Evolutionary conservation across 37 sponge, comb jelly and placozoan species (phyloP).

Genomic region (Dysidea cf. avara): DNA sequence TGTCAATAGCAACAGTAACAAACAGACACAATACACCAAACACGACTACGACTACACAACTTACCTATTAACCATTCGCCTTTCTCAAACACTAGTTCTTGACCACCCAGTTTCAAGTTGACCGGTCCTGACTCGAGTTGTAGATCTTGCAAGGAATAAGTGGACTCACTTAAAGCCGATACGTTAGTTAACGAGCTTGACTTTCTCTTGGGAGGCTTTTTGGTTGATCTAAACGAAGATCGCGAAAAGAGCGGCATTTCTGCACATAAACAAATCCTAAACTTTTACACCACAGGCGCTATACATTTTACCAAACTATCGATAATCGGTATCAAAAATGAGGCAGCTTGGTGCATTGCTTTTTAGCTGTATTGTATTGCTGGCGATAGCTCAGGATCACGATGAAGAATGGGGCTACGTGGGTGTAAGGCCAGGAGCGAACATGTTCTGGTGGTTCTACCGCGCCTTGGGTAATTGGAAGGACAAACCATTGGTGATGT

Average conservation of each 20-base stretch:
- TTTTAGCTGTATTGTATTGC: too few species aligned
- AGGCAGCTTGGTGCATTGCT: too few species aligned
- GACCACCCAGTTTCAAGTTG: slow-evolving; percentile 66
- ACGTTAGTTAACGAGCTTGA: slow-evolving; percentile 73
- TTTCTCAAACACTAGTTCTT: slow-evolving; percentile 68
- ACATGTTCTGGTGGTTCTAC: slow-evolving; percentile 95
- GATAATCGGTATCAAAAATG: too few species aligned
- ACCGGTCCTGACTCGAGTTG: slow-evolving; percentile 51
- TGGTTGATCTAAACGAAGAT: slow-evolving; percentile 64
- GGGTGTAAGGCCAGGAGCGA: slow-evolving; percentile 61
- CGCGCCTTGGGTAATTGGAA: slow-evolving; percentile 10
- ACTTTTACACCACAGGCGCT: too few species aligned
- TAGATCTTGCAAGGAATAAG: slow-evolving; percentile 70
- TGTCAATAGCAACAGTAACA: neutral
- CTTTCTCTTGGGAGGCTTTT: slow-evolving; percentile 75
- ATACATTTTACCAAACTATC: too few species aligned
- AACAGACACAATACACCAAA: neutral
- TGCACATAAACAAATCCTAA: neutral
- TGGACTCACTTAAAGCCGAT: slow-evolving; percentile 69
- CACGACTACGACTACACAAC: neutral
- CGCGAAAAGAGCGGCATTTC: slow-evolving; percentile 64
- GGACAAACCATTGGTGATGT: slow-evolving; percentile 71
- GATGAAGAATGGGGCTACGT: slow-evolving; percentile 81
- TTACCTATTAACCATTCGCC: slow-evolving; percentile 81
- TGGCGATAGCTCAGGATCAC: too few species aligned